Percentiles rank a stretch among this genome's conserved stretches.
Evolutionary conservation across 2,113 vertebrate genomes (phyloP).

Genomic region (Coptodon bakossiorum): DNA sequence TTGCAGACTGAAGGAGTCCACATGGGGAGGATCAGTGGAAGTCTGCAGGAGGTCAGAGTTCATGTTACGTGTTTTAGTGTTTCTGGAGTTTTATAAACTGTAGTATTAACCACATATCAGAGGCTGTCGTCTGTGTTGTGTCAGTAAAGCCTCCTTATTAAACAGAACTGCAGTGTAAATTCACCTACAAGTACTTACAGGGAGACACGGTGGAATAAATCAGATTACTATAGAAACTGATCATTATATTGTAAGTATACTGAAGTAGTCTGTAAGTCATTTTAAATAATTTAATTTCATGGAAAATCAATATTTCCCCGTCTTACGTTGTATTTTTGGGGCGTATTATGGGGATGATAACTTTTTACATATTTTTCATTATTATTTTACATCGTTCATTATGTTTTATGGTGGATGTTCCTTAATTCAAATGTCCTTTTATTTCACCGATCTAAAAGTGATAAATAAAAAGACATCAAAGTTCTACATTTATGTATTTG

Average conservation of each 20-base stretch:
- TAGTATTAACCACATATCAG: neutral
- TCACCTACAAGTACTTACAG: neutral
- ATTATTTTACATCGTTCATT: fast-evolving
- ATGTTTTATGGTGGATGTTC: neutral
- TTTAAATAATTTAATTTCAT: neutral
- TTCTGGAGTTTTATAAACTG: neutral
- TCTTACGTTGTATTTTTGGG: neutral
- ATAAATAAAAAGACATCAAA: neutral
- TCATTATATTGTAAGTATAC: fast-evolving
- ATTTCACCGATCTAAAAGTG: neutral
- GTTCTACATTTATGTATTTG: neutral
- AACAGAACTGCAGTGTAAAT: neutral
- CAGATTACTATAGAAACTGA: neutral
- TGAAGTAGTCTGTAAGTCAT: neutral
- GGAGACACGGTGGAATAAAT: neutral
- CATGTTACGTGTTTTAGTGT: neutral
- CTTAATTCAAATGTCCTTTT: neutral
- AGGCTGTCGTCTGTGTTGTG: neutral
- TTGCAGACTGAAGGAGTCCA: neutral
- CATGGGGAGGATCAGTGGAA: fast-evolving
- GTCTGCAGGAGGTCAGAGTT: neutral
- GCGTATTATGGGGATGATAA: neutral
- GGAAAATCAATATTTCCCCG: neutral
- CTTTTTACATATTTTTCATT: neutral
- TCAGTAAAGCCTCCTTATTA: neutral